These are phyloP conservation scores for Agrochola lychnidis DNA, from an alignment of 2,888 invertebrate genomes.

Conservation along the genomic window DNA sequence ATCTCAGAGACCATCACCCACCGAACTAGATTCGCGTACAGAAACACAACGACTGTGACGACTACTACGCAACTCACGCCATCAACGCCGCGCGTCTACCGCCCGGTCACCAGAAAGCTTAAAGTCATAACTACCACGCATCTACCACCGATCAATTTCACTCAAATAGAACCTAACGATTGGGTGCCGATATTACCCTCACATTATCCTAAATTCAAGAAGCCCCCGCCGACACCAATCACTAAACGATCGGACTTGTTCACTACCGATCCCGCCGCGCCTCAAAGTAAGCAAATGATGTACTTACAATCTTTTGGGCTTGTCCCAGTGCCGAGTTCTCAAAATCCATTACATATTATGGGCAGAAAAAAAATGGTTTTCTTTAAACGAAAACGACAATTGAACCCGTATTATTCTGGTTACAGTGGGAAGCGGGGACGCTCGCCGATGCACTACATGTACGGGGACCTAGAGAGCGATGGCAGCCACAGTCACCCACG, in stretches of 20 bases:
- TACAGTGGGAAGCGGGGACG: conserved; percentile 78
- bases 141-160: conserved; percentile 73
- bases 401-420: conserved; percentile 80
- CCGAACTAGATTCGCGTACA: conserved; percentile 74
- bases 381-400: conserved; percentile 78
- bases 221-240: conserved; percentile 68
- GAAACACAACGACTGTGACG: conserved; percentile 69
- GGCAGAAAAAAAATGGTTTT: conserved; percentile 79
- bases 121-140: conserved; percentile 77
- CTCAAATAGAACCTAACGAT: conserved; percentile 79
- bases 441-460: conserved; percentile 69
- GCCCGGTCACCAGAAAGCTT: conserved; percentile 82
- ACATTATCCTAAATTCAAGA: conserved; percentile 78
- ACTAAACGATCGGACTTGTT: conserved; percentile 77
- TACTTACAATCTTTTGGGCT: conserved; percentile 84
- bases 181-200: conserved; percentile 88
- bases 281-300: conserved; percentile 75
- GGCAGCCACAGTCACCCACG: conserved; percentile 75
- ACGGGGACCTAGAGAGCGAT: conserved; percentile 78
- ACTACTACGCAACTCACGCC: conserved; percentile 68
- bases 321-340: conserved; percentile 75
- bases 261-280: conserved; percentile 62
- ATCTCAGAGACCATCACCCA: conserved; percentile 74
- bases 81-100: conserved; percentile 79
- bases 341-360: conserved; percentile 67